Percentiles rank a stretch among this genome's conserved stretches.
phyloP scores from a whole-genome alignment of 1,140 invertebrate species.

The Scaptomyza hsui region DNA sequence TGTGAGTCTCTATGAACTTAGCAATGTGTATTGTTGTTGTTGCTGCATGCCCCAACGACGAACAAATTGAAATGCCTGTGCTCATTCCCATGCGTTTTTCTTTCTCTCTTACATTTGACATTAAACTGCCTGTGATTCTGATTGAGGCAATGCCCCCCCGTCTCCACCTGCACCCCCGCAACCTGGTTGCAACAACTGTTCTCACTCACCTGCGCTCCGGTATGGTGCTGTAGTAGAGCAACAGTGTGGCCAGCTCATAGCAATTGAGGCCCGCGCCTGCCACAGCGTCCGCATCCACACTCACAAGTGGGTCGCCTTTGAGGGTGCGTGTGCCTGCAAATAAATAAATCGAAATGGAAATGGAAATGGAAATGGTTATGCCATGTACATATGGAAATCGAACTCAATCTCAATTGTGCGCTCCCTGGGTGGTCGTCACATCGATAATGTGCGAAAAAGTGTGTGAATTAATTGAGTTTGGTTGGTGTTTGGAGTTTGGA shows the following conservation, averaged over 20 bases:
- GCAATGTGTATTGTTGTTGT: neutral
- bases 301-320: constrained; percentile 85
- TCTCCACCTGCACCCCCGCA: neutral
- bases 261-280: constrained; percentile 85
- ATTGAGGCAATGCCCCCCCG: constrained; percentile 31
- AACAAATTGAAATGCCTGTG: constrained; percentile 76
- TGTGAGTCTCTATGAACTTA: constrained; percentile 68
- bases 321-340: constrained; percentile 81
- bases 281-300: constrained; percentile 85
- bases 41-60: constrained; percentile 17
- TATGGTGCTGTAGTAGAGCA: constrained; percentile 86
- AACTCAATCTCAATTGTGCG: constrained; percentile 55
- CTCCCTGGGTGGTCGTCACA: constrained; percentile 69
- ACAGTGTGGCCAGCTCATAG: constrained; percentile 85
- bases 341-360: constrained; percentile 6
- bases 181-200: neutral
- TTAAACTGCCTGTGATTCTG: constrained; percentile 69
- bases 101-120: constrained; percentile 67
- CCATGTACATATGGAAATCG: constrained; percentile 25
- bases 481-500: constrained; percentile 2
- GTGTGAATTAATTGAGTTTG: constrained; percentile 70
- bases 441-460: constrained; percentile 79
- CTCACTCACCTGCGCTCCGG: constrained; percentile 85
- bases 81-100: constrained; percentile 75
- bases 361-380: neutral